Evolutionary conservation across 2,113 vertebrate genomes (phyloP), one percentile per base, ranked within the genome.

Genomic region (Tylochromis polylepis): DNA sequence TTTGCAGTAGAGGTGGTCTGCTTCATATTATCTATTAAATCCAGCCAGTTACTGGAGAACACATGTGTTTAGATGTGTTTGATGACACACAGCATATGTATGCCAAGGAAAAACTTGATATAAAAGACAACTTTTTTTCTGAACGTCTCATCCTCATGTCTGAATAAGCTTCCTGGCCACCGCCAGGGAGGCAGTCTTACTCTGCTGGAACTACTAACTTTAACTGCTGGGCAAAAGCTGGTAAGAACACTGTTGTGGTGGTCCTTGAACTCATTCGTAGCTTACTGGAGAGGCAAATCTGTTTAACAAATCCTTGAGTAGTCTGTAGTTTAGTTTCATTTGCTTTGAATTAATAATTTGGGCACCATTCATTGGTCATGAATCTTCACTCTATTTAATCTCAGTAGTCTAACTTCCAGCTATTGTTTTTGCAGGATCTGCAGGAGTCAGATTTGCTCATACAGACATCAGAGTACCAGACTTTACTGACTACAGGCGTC

Each of bases 401-500:
- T 38, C 8, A 43, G 53, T 14, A 65, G 4, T 85, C 16, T 14
- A 43, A 75, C 77, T 67, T 8, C 12, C 59, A n/a, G 43, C 2
- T 9, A 18, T 38, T 85, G 8, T 77, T 60, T 83, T 57, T 93
- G 53, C 88, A 98, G 98, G 92, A 46, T 90, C 91, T 20, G 95
- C 96, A 15, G 95, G 94, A 1, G 93, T 97, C 78, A 97, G 98
- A 70, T 97, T 85, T 0, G 81, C 97, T 43, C 98, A 99, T 82
- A 98, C 97, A 2, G 97, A 98, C 38, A 86, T 99, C 38, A 70
- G 36, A 5, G 93, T 99, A 9, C 99, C 99, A 0, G 98, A 98
- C 93, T 98, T 98, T 94, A 96, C 97, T 0, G 97, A 97, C 91
- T 98, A 98, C 62, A 97, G 98, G 4, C 97, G 97, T 1, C 8